Evolutionary conservation across 30 jellyfish, hydroid and myxozoan genomes (phyloP), one percentile per base, ranked within the genome.

Genomic region (Hydractinia echinata): DNA sequence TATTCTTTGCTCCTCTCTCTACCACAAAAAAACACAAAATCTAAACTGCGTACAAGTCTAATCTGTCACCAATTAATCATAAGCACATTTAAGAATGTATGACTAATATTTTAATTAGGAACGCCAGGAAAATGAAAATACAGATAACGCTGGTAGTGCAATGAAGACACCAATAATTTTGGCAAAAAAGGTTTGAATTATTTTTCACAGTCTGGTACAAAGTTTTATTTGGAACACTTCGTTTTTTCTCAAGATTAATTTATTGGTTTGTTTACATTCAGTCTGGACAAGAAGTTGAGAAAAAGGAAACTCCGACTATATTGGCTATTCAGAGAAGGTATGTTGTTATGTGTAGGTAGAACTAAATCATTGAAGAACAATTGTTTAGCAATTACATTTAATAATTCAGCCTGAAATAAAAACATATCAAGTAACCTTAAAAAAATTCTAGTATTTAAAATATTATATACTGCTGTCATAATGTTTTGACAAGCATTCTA

Each of bases 291-390:
- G 73, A 50, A 4, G 53, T 19, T 9, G 51, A 49, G 10, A 16
- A 21, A 19, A 80, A 80, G 67, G 87, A 80, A 19, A 51, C 85
- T 20, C 82, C 86, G 5, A 61, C 85, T 5, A 68, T 80, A 7
- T 69, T 80, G 30, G 82, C 84, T 20, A 80, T 80, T 9, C 87
- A 80, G 44, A 80, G 87, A 61, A 80, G 87, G 87, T 80, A 62
- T 9, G n/a, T 11, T 50, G n/a, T 64, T 64, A 6, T 44, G 4
- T 6, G 74, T 6, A 30, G 44, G 44, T 30, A 30, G 44, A 30
- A 30, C 44, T 30, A 30, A 2, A 30, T 30, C 44, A 30, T 30
- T 30, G 44, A 30, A 30, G 1, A 30, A n/a, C n/a, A n/a, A n/a
- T n/a, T n/a, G n/a, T n/a, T n/a, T n/a, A n/a, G n/a, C n/a, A n/a